These are phyloP conservation scores for Selenia dentaria DNA, from an alignment of 2,888 invertebrate species.

Conservation along the genomic window DNA sequence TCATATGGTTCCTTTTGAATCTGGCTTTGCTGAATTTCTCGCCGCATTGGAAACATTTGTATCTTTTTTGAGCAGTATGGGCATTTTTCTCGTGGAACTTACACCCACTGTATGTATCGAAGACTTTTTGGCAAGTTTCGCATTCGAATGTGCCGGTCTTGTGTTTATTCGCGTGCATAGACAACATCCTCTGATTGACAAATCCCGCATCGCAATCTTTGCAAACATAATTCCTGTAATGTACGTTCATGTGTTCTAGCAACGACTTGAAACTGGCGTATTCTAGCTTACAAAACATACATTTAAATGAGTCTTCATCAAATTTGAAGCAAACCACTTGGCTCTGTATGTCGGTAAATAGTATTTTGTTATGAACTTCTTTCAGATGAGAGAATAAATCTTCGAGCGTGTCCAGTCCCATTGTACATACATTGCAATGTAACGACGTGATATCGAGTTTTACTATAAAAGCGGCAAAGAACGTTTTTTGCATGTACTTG, in stretches of 20 bases:
- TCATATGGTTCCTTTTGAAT: conserved; percentile 34
- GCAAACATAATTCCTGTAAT: conserved; percentile 56
- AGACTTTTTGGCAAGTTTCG: conserved; percentile 65
- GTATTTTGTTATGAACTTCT: conserved; percentile 38
- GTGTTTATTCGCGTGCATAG: conserved; percentile 53
- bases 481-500: conserved; percentile 21
- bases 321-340: conserved; percentile 57
- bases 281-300: conserved; percentile 46
- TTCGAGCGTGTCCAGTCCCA: conserved; percentile 33
- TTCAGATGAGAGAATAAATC: conserved; percentile 46
- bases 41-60: conserved; percentile 55
- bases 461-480: conserved; percentile 35
- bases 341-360: conserved; percentile 42
- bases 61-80: conserved; percentile 49
- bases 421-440: conserved; percentile 51
- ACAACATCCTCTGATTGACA: conserved; percentile 46
- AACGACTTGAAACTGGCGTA: conserved; percentile 52
- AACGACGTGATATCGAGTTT: conserved; percentile 62
- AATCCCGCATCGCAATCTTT: conserved; percentile 53
- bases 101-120: conserved; percentile 65
- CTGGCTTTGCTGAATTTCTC: conserved; percentile 39
- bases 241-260: conserved; percentile 55
- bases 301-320: conserved; percentile 40
- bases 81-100: conserved; percentile 68
- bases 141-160: conserved; percentile 57